Evolutionary conservation across 2,797 vertebrate species (phyloP), one percentile per base, ranked within the genome.

Genomic region (Ficedula albicollis): DNA sequence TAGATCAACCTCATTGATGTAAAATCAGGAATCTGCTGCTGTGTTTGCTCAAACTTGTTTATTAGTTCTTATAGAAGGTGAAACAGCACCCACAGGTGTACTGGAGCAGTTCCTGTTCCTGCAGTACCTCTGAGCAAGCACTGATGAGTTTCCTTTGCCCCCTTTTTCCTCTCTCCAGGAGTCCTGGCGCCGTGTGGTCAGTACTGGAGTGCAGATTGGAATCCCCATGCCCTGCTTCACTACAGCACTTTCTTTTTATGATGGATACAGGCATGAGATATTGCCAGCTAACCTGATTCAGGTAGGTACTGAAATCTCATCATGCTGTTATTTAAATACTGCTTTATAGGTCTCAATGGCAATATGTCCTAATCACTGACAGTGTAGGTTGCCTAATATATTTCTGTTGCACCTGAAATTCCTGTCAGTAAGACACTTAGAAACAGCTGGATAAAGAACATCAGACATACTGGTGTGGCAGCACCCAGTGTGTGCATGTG

Each of bases 181-280:
- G 36, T 99, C 99, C 1, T 99, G 99, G 99, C 98, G 99, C 77
- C 98, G 97, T 79, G 97, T 98, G 3, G 96, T 99, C 89, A 98
- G 99, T 84, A 98, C 98, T 2, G 99, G 99, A 4, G 98, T 99
- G 51, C 98, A 99, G 96, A 96, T 97, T 8, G 99, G 99, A 21
- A 99, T 99, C 93, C 99, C 99, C 12, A 99, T 99, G 99, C 99
- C 99, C 46, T 99, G 99, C 87, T 99, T 99, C 98, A 99, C 98
- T 90, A 99, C 99, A 0, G 99, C 99, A 5, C 98, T 99, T 89
- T 98, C 99, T 80, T 99, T 99, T 98, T 99, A 99, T 1, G 99
- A 99, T 1, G 99, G 99, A 0, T 99, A 99, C 98, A 98, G 99
- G 80, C 98, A 99, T 1, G 97, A 98, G 36, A 93, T 98, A 97